A percentile compares a stretch with the other conserved stretches of the same genome.
phyloP scores from a whole-genome alignment of 2,888 invertebrate species.

The Timandra comae region DNA sequence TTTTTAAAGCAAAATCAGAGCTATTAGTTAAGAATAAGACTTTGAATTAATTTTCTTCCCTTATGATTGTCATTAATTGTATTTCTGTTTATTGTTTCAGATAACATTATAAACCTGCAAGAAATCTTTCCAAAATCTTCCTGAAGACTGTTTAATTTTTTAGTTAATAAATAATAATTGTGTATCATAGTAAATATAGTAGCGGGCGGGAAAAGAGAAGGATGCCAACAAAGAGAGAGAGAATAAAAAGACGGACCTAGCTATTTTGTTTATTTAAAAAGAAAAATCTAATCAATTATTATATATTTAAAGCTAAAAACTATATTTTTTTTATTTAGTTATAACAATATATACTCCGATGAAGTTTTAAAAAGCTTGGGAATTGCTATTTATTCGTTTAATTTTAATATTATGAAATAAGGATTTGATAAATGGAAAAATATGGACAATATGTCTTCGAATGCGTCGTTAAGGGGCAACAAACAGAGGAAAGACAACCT shows the following conservation, averaged over 20 bases:
- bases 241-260: conserved; percentile 72
- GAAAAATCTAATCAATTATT: conserved; percentile 23
- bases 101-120: conserved; percentile 60
- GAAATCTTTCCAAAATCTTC: conserved; percentile 70
- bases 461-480: conserved; percentile 54
- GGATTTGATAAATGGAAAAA: conserved; percentile 20
- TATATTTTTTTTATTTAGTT: conserved; percentile 34
- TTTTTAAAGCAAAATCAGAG: no score
- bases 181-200: conserved; percentile 45
- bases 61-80: conserved; percentile 8
- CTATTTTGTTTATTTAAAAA: conserved; percentile 64
- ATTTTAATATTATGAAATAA: conserved; percentile 27
- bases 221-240: conserved; percentile 69
- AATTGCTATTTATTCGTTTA: conserved; percentile 38
- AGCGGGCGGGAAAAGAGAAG: conserved; percentile 36
- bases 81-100: conserved; percentile 59
- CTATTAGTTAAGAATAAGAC: no score
- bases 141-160: conserved; percentile 67
- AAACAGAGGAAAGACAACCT: conserved; percentile 71
- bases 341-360: conserved; percentile 21
- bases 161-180: conserved; percentile 45
- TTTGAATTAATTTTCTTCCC: not conserved
- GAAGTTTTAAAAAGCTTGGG: conserved; percentile 26
- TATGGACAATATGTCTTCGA: conserved; percentile 72
- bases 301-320: conserved; percentile 32